phyloP scores from a whole-genome alignment of 2,113 vertebrate species.

The Oryzias curvinotus region DNA sequence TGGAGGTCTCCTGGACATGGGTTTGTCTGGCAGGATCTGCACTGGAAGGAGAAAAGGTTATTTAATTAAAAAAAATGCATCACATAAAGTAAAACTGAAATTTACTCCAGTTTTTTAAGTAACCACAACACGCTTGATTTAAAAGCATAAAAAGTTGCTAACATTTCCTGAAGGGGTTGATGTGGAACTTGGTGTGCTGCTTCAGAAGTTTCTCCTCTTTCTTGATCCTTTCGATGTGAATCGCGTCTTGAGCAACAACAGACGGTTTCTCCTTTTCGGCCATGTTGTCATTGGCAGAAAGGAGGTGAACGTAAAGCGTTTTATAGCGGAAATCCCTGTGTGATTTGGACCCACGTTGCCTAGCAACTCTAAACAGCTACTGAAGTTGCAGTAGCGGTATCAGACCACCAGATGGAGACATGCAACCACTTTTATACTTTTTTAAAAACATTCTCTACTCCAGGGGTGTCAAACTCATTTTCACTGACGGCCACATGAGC shows the following conservation, averaged over 20 bases:
- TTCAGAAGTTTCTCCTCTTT: slow-evolving; percentile 80
- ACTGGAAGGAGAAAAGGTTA: slow-evolving; percentile 62
- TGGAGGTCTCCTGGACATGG: slow-evolving; percentile 78
- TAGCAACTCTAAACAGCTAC: slow-evolving; percentile 58
- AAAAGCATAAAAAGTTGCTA: slow-evolving; percentile 25
- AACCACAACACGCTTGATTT: background rate
- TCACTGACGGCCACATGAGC: too few species aligned
- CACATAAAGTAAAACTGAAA: background rate
- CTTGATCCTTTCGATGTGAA: slow-evolving; percentile 77
- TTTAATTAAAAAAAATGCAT: background rate
- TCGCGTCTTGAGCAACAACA: slow-evolving; percentile 72
- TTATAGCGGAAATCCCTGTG: background rate
- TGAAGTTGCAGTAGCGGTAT: background rate
- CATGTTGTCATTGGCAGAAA: slow-evolving; percentile 38
- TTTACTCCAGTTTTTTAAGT: background rate
- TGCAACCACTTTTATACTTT: background rate
- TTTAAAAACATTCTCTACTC: background rate
- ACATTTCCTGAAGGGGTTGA: slow-evolving; percentile 83
- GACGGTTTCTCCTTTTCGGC: slow-evolving; percentile 51
- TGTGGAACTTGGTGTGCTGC: slow-evolving; percentile 80
- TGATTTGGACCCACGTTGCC: slow-evolving; percentile 28
- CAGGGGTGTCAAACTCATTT: too few species aligned
- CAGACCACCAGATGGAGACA: slow-evolving; percentile 51
- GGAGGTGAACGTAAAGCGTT: background rate
- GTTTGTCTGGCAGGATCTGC: slow-evolving; percentile 82